Evolutionary conservation across 2,113 vertebrate species (phyloP).

Genomic region (Spilogale gracilis): DNA sequence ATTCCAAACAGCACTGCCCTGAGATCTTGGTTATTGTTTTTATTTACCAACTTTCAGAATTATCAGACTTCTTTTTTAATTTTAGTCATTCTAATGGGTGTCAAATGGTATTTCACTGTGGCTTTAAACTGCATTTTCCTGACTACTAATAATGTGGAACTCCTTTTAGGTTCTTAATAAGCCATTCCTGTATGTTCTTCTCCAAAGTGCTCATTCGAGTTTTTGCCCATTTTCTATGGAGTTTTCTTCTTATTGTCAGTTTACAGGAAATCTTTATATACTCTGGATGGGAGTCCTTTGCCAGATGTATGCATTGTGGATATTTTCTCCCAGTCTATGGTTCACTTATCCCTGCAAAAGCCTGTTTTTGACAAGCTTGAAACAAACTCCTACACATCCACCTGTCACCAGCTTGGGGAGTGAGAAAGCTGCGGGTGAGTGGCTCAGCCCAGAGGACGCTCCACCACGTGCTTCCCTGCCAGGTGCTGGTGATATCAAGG

Average conservation of each 20-base stretch:
- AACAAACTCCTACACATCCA: not conserved
- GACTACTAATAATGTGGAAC: not conserved
- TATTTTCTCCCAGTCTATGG: not conserved
- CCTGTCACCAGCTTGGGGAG: not conserved
- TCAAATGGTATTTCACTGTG: not conserved
- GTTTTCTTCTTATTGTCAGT: not conserved
- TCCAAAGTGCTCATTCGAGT: not conserved
- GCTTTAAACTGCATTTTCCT: conserved; percentile 32
- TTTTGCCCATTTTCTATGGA: conserved; percentile 4
- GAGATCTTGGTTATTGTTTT: not conserved
- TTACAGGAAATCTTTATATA: not conserved
- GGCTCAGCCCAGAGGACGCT: not conserved
- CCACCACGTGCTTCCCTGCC: not conserved
- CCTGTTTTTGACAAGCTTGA: not conserved
- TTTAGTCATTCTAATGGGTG: not conserved
- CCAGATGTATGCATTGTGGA: not conserved
- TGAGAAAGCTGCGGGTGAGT: not conserved
- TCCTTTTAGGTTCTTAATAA: not conserved
- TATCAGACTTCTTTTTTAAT: not conserved
- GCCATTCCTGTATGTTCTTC: not conserved
- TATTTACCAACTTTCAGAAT: not conserved
- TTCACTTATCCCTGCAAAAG: conserved; percentile 15
- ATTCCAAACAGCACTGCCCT: not conserved
- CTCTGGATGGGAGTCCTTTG: not conserved
- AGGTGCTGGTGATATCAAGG: not conserved